Base-by-base conservation (phyloP, 2,113 vertebrate species). In the Gasterosteus nipponicus region DNA sequence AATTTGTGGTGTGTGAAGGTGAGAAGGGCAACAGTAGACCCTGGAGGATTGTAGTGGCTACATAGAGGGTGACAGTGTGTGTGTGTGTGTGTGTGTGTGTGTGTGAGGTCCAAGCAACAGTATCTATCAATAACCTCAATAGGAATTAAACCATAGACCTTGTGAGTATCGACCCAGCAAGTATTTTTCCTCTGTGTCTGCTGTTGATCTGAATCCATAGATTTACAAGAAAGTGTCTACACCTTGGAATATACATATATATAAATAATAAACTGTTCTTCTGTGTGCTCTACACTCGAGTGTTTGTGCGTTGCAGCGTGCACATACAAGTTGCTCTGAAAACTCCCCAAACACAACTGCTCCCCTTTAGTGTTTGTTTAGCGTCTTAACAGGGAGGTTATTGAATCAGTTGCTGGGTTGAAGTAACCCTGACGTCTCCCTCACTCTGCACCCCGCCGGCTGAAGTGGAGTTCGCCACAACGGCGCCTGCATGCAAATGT, bases 341-440 rank as follows among this genome's bases (percentile, higher is more conserved):
- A 65, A 69, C 44, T 47, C 64, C 64, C 57, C 70, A 80, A 87
- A 84, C 81, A 88, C 73, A 78, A 61, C 47, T 2, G 14, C 51
- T 73, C 54, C 41, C 49, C 61, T 35, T 53, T 71, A 59, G 73
- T 71, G 75, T 82, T 85, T 76, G 75, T 82, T 85, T 76, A 75
- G 74, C 29, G 68, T 86, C 69, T 80, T 73, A 74, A 63, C 67
- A 81, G 75, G 2, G 10, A 61, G 19, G 47, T 53, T 72, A 86
- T 90, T 91, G 59, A 90, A 85, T 89, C 84, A 77, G 73, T 7
- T 41, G 61, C 53, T 31, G 63, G 63, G 80, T 39, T 85, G 89
- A 83, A 88, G 86, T 90, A 83, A 86, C 46, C 80, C 70, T 75
- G 87, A 88, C 80, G 84, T 84, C 87, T 82, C 73, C 44, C 77